Percentiles rank a stretch among this genome's conserved stretches.
phyloP scores from a whole-genome alignment of 1,140 invertebrate genomes.

The Telenomus remus region DNA sequence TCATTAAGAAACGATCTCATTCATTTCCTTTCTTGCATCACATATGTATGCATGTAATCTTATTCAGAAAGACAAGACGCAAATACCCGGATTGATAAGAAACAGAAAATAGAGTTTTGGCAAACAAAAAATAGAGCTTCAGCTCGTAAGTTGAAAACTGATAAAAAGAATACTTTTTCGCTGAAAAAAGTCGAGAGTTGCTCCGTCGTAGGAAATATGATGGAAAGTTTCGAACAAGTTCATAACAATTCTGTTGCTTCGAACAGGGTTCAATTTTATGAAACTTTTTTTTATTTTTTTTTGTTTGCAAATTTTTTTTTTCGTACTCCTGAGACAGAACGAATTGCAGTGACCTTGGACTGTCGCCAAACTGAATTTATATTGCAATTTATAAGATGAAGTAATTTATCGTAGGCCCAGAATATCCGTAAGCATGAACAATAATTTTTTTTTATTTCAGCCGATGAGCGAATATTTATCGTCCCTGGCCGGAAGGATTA shows the following conservation, averaged over 20 bases:
- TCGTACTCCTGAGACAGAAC: too few relatives aligned
- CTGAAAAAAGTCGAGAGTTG: too few relatives aligned
- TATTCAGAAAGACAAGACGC: conserved; percentile 27
- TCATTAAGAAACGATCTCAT: conserved; percentile 59
- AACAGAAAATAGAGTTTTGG: background rate
- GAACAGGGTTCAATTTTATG: too few relatives aligned
- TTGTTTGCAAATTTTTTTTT: too few relatives aligned
- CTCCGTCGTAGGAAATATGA: too few relatives aligned
- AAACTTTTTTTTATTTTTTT: too few relatives aligned
- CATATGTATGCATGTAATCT: conserved; percentile 44
- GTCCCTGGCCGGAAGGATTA: conserved; percentile 17
- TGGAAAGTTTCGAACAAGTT: too few relatives aligned
- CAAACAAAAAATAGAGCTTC: background rate
- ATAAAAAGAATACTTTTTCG: too few relatives aligned
- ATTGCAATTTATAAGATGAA: conserved; percentile 43
- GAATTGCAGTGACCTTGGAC: conserved; percentile 13
- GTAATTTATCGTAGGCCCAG: conserved; percentile 43
- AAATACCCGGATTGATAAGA: conserved; percentile 9
- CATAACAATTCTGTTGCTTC: too few relatives aligned
- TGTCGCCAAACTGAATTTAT: conserved; percentile 49
- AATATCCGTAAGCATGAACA: conserved; percentile 47
- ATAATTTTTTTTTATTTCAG: conserved; percentile 54
- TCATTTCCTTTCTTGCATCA: conserved; percentile 54
- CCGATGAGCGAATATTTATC: conserved; percentile 52
- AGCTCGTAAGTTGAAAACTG: too few relatives aligned